Conservation (phyloP, 2,888 invertebrate species). For the Tillus elongatus region DNA sequence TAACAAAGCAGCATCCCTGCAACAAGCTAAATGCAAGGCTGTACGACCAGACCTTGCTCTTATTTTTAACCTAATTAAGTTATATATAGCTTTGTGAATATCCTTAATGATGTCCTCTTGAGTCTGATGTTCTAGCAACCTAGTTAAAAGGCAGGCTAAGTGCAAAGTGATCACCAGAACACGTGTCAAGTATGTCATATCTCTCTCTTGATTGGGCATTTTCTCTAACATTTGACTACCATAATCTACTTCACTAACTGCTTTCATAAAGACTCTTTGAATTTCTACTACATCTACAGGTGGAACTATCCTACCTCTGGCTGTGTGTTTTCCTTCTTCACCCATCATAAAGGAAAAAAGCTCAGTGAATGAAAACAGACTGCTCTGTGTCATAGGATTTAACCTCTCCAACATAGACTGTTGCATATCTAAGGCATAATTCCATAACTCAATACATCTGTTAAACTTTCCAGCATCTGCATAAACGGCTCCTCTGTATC, state of each 20-base stretch:
- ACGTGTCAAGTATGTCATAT: slow-evolving; percentile 70
- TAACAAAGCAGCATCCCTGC: slow-evolving; percentile 61
- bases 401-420: slow-evolving; percentile 86
- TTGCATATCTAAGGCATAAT: slow-evolving; percentile 94
- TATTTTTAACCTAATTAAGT: slow-evolving; percentile 63
- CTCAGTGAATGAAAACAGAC: slow-evolving; percentile 89
- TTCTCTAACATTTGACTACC: slow-evolving; percentile 54
- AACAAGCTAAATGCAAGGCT: slow-evolving; percentile 75
- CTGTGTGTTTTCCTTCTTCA: slow-evolving; percentile 61
- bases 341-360: slow-evolving; percentile 91
- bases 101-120: slow-evolving; percentile 42
- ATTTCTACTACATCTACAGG: slow-evolving; percentile 76
- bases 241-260: slow-evolving; percentile 64
- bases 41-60: slow-evolving; percentile 56
- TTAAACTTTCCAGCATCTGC: slow-evolving; percentile 88
- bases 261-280: slow-evolving; percentile 71
- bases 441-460: slow-evolving; percentile 89
- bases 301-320: slow-evolving; percentile 49
- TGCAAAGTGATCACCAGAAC: slow-evolving; percentile 81
- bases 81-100: slow-evolving; percentile 66
- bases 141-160: slow-evolving; percentile 66
- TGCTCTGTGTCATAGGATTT: slow-evolving; percentile 90
- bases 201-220: slow-evolving; percentile 56
- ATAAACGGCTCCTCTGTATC: slow-evolving; percentile 64
- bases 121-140: slow-evolving; percentile 46